Conservation (phyloP, 2,888 invertebrate species). For the Drosophila prostipennis region DNA sequence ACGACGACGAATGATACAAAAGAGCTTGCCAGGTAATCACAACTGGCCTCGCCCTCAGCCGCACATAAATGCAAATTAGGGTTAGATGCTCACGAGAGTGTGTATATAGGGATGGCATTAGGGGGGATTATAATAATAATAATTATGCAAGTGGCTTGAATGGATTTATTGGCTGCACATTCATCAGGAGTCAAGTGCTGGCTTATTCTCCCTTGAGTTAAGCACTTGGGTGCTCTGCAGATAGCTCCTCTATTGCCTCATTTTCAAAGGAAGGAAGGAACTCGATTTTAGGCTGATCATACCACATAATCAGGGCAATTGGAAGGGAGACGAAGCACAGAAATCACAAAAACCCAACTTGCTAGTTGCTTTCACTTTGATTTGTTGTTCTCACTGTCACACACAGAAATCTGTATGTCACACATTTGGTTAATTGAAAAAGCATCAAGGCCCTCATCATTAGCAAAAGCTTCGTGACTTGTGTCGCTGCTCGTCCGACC, state of each 20-base stretch:
- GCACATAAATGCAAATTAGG: slow-evolving; percentile 79
- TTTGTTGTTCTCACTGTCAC: slow-evolving; percentile 34
- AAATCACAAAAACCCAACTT: background rate
- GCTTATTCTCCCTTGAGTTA: no score
- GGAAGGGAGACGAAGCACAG: no score
- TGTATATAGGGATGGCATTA: slow-evolving; percentile 2
- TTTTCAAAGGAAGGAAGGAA: slow-evolving; percentile 19
- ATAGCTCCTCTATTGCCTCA: background rate
- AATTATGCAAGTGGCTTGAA: slow-evolving; percentile 71
- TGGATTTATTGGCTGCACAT: slow-evolving; percentile 77
- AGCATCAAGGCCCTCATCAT: slow-evolving; percentile 75
- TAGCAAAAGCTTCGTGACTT: slow-evolving; percentile 76
- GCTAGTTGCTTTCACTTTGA: slow-evolving; percentile 26
- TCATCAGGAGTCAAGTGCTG: slow-evolving; percentile 70
- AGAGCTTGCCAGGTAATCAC: slow-evolving; percentile 70
- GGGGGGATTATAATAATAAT: slow-evolving; percentile 76
- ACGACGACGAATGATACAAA: slow-evolving; percentile 58
- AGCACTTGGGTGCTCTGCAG: background rate
- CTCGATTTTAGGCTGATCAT: slow-evolving; percentile 15
- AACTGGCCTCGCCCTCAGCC: slow-evolving; percentile 35
- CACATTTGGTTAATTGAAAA: slow-evolving; percentile 76
- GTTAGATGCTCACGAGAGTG: slow-evolving; percentile 67
- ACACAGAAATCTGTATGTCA: slow-evolving; percentile 33
- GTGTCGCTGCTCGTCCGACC: slow-evolving; percentile 39
- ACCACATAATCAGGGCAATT: background rate